Evolutionary conservation across 2,888 invertebrate genomes (phyloP), one percentile per base, ranked within the genome.

Genomic region (Drosophila pullipes): DNA sequence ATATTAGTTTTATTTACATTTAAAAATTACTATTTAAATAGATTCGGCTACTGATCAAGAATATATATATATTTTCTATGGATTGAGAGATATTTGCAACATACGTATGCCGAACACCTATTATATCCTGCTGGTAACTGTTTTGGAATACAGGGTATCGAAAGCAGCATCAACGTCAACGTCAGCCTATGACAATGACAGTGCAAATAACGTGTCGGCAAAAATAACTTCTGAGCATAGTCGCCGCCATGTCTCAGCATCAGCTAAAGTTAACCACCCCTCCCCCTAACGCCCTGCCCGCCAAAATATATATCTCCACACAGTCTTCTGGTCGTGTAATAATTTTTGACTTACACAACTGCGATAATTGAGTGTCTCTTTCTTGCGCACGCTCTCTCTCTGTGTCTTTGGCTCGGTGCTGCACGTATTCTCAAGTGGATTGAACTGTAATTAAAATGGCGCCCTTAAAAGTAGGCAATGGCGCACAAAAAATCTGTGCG

Each of bases 371-470:
- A 62, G 75, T 69, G 61, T 69, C 58, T 57, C 58, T 54, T 61
- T 70, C 16, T 54, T 5, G 11, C 25, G 11, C 57, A 28, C 28
- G 18, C 13, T 30, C 1, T 41, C 16, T 22, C 16, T 22, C 22
- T 31, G 9, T 30, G 1, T 6, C 9, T 31, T 30, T n/a, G 3
- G 6, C 6, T 52, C 52, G 30, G 18, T 52, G n/a, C 28, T 16
- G 28, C 52, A 30, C 52, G 22, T 62, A 53, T 58, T 76, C 68
- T 65, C 80, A 62, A 58, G 62, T 76, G 73, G 58, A 82, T 82
- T 82, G 80, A 85, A 86, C 87, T 78, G 85, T 85, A 85, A 84
- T 85, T 84, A 84, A 76, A 84, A 76, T 73, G 71, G 68, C 55
- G 67, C 62, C 52, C 78, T 65, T 44, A 35, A 69, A 64, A 66